These are phyloP conservation scores for Teleiodes luculella DNA, from an alignment of 2,888 invertebrate genomes.

Conservation along the genomic window DNA sequence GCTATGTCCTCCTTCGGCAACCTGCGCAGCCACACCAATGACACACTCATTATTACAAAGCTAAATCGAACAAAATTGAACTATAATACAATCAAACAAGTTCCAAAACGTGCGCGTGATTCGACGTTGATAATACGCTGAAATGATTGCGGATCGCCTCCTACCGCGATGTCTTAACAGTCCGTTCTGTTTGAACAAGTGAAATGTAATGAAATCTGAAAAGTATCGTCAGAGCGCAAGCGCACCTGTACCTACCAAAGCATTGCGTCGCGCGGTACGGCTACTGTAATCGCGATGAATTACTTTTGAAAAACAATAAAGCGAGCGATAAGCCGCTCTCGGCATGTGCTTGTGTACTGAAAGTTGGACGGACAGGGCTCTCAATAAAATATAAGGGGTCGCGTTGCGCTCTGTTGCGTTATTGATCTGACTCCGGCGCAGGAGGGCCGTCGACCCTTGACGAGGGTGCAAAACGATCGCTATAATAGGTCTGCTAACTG, in stretches of 20 bases:
- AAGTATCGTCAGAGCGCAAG: constrained; percentile 33
- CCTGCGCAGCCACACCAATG: constrained; percentile 80
- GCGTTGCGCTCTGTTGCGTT: constrained; percentile 42
- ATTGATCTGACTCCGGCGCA: constrained; percentile 73
- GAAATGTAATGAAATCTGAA: constrained; percentile 51
- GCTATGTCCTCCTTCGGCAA: constrained; percentile 91
- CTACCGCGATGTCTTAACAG: constrained; percentile 15
- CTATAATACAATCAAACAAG: constrained; percentile 1
- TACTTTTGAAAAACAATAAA: constrained; percentile 73
- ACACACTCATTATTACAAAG: constrained; percentile 59
- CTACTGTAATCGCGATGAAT: constrained; percentile 55
- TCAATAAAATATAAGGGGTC: constrained; percentile 31
- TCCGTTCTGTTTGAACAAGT: constrained; percentile 40
- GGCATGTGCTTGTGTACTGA: constrained; percentile 3
- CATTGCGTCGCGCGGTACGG: constrained; percentile 52
- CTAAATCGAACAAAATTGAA: constrained; percentile 18
- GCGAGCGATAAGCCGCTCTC: constrained; percentile 55
- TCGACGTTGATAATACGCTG: constrained; percentile 11
- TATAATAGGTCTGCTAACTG: constrained; percentile 29
- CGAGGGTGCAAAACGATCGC: constrained; percentile 41
- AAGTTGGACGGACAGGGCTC: constrained; percentile 19
- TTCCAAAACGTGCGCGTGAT: constrained; percentile 14
- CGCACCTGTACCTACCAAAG: constrained; percentile 65
- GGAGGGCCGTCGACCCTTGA: constrained; percentile 47
- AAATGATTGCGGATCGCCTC: constrained; percentile 10